phyloP scores from a whole-genome alignment of 2,797 vertebrate genomes.

The Helicolenus hilgendorfi region DNA sequence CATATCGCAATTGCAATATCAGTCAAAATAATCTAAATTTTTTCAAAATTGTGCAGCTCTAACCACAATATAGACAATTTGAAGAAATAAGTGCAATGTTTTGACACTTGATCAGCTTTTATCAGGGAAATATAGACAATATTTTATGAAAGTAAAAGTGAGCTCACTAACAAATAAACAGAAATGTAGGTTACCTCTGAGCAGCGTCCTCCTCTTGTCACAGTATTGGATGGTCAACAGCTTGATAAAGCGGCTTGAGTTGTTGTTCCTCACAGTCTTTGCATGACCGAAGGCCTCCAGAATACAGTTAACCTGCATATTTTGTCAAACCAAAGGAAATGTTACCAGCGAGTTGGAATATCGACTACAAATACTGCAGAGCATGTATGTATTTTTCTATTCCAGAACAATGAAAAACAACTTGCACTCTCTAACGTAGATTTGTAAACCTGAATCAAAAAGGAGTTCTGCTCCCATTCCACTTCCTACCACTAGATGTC shows the following conservation, averaged over 20 bases:
- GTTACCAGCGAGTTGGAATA: neutral
- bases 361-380: neutral
- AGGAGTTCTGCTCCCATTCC: neutral
- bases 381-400: neutral
- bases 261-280: conserved; percentile 92
- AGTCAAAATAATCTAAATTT: too few species aligned
- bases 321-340: conserved; percentile 1
- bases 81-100: neutral
- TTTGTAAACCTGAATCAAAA: neutral
- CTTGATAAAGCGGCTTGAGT: conserved; percentile 95
- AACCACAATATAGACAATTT: neutral
- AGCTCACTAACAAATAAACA: neutral
- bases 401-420: neutral
- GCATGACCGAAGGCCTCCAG: conserved; percentile 97
- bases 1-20: too few species aligned
- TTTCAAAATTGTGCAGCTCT: too few species aligned
- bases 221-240: conserved; percentile 95
- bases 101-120: neutral
- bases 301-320: conserved; percentile 91
- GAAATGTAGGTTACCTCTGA: conserved; percentile 88
- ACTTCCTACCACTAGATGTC: conserved; percentile 80
- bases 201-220: conserved; percentile 89
- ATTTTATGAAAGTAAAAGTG: neutral
- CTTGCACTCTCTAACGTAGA: neutral
- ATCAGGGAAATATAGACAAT: neutral